These are phyloP conservation scores for Liparis tanakae DNA, from an alignment of 2,797 vertebrate genomes.

Conservation along the genomic window DNA sequence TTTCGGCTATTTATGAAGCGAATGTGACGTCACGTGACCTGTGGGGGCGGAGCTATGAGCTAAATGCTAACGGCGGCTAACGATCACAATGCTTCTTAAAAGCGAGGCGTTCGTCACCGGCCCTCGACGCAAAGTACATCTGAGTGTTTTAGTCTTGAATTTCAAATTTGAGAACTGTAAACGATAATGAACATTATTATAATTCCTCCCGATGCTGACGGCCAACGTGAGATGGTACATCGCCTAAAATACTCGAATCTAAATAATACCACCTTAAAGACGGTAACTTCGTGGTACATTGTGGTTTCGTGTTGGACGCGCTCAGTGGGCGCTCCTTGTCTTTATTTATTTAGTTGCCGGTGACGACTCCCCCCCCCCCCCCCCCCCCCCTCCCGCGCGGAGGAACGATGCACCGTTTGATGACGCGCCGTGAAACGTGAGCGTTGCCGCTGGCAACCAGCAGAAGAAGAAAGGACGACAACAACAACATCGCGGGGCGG, in stretches of 20 bases:
- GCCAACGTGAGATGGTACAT: not conserved
- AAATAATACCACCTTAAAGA: constrained; percentile 4
- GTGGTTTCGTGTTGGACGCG: not conserved
- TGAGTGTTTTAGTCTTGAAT: not conserved
- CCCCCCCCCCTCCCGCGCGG: not conserved
- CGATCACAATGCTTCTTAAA: too few species aligned
- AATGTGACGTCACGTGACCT: too few species aligned
- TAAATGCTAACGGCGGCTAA: too few species aligned
- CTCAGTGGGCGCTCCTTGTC: not conserved
- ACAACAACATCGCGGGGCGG: not conserved
- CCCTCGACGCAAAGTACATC: not conserved
- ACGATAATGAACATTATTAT: not conserved
- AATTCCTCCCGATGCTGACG: not conserved
- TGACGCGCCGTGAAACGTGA: constrained; percentile 19
- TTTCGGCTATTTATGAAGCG: constrained; percentile 13
- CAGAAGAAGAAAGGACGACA: not conserved
- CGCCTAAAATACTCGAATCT: not conserved
- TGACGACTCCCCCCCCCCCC: not conserved
- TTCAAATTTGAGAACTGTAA: not conserved
- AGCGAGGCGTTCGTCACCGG: too few species aligned
- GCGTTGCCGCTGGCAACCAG: constrained; percentile 26
- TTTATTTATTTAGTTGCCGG: not conserved
- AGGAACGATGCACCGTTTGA: constrained; percentile 24
- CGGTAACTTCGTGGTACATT: not conserved
- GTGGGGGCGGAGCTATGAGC: too few species aligned